Base-by-base conservation (phyloP, 1,140 invertebrate genomes). In the Pseudobourletiella spinata region DNA sequence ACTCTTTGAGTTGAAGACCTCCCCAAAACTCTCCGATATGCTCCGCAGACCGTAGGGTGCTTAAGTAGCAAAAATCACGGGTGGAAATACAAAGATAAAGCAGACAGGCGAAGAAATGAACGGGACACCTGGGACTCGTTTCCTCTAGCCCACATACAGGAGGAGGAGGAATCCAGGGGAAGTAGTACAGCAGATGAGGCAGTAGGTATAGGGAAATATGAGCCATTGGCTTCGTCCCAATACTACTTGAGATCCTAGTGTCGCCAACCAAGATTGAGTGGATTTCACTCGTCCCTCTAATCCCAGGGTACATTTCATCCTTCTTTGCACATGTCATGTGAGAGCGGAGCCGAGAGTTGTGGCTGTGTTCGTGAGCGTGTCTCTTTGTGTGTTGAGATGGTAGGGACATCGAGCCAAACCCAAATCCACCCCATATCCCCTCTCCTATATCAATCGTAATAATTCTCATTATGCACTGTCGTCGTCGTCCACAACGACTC, bases 121-220 rank as follows among this genome's bases (percentile, higher is more conserved):
- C 24, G 60, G 32, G 51, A 20, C 60, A 28, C 30, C 25, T 26
- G 59, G 59, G 59, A 61, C 50, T 61, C 59, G 59, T 61, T 61
- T 2, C 4, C 24, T 26, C 18, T 60, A 55, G 52, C 15, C 25
- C n/a, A n/a, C n/a, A n/a, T n/a, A n/a, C n/a, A n/a, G n/a, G n/a
- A n/a, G 44, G 18, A 52, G 25, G 52, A 60, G 52, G 48, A 51
- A 48, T 18, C 28, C 57, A 48, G 29, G 25, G 57, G 3, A n/a
- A n/a, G n/a, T n/a, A n/a, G n/a, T n/a, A n/a, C n/a, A n/a, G n/a
- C n/a, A n/a, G n/a, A n/a, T n/a, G n/a, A n/a, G n/a, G n/a, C n/a
- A n/a, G n/a, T n/a, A n/a, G n/a, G n/a, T n/a, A n/a, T n/a, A 44
- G 39, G 20, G 20, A 59, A 59, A 59, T 59, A 51, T 59, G 57